These are phyloP conservation scores for Drosophila pseudotalamancana DNA, from an alignment of 2,888 invertebrate genomes.

Conservation along the genomic window DNA sequence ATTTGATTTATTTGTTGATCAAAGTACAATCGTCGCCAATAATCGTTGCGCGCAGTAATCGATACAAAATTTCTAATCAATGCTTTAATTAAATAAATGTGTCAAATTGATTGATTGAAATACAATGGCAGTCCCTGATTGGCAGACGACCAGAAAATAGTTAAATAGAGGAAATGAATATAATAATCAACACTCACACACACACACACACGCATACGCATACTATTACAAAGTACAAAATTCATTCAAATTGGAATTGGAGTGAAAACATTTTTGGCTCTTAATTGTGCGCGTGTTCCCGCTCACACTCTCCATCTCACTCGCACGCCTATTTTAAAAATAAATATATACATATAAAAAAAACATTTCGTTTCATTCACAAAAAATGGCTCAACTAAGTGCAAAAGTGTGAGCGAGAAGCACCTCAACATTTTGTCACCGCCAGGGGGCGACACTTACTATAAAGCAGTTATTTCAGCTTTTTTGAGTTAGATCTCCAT, in stretches of 20 bases:
- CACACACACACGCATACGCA: not conserved
- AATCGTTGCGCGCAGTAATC: not conserved
- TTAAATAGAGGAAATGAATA: constrained; percentile 3
- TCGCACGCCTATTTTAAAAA: constrained; percentile 16
- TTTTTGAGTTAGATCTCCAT: constrained; percentile 42
- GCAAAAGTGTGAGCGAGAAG: not conserved
- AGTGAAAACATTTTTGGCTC: constrained; percentile 39
- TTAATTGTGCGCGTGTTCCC: constrained; percentile 38
- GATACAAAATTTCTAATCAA: constrained; percentile 30
- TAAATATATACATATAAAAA: constrained; percentile 19
- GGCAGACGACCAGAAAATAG: constrained; percentile 10
- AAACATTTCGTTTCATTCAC: constrained; percentile 47
- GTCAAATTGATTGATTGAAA: constrained; percentile 44
- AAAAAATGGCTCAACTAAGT: constrained; percentile 17
- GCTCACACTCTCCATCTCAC: not conserved
- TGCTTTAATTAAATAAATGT: constrained; percentile 40
- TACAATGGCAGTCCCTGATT: not conserved
- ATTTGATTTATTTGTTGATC: not conserved
- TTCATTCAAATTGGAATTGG: constrained; percentile 46
- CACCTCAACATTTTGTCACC: constrained; percentile 4
- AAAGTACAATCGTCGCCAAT: not conserved
- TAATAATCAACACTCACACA: constrained; percentile 3
- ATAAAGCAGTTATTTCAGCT: constrained; percentile 1
- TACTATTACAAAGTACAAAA: no score
- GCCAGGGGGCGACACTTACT: constrained; percentile 37